Base-by-base conservation (phyloP, 2,888 invertebrate species). In the Parelbella ahira region DNA sequence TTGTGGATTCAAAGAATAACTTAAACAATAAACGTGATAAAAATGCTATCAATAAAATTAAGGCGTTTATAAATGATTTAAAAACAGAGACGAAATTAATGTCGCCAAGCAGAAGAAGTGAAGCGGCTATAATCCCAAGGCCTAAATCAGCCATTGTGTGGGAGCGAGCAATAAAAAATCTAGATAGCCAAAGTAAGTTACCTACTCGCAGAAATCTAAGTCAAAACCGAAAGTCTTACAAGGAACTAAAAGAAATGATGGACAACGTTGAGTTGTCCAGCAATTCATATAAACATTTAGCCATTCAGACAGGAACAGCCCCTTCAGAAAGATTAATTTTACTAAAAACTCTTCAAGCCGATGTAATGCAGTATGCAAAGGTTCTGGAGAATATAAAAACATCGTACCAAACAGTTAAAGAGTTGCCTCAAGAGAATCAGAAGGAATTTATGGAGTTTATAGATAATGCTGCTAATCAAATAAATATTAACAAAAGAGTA, bases 61-160 rank as follows among this genome's bases (percentile, higher is more conserved):
- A 58, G 44, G 47, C 47, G n/a, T 56, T 79, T 39, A 69, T 82
- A 37, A 59, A 64, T 13, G 53, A 63, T 4, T 41, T 82, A 3
- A 75, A 71, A 52, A 52, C 58, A 37, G 75, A 79, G 44, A 47
- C 72, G 4, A 61, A 57, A 44, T 34, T 50, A 7, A 29, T 45
- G 1, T 44, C 50, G 7, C 42, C 50, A 28, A 59, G 58, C 6
- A 66, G 78, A 29, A 66, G 76, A 58, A 66, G 29, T 39, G 54
- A 50, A 38, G 29, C 34, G 15, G 25, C 47, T 19, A 37, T 41
- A 25, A 49, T 46, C 24, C 50, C 51, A 13, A 63, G 64, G 34
- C 68, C 83, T 0, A 75, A 75, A 45, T 79, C 84, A 6, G 73
- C 73, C 4, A 51, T 67, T 20, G 61, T 84, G 2, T 83, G 78